A percentile compares a stretch with the other conserved stretches of the same genome.
phyloP scores from a whole-genome alignment of 1,140 invertebrate genomes.

The Drosophila prosaltans region DNA sequence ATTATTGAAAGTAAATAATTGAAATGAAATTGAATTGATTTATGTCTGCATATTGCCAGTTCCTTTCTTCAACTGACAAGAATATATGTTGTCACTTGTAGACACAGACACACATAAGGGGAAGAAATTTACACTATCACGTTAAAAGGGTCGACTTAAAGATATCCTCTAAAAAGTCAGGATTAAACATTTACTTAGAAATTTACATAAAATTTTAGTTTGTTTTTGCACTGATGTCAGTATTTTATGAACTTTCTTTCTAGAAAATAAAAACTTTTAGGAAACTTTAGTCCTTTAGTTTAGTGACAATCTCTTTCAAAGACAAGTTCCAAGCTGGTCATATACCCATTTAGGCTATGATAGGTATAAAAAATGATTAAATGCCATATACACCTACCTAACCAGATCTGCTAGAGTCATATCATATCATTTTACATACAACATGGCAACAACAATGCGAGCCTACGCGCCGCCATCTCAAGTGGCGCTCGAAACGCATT shows the following conservation, averaged over 20 bases:
- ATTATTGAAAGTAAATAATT: not conserved
- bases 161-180: not conserved
- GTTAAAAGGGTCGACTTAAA: not conserved
- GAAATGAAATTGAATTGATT: not conserved
- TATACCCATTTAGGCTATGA: not conserved
- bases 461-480: conserved; percentile 62
- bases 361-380: conserved; percentile 14
- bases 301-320: too few species aligned
- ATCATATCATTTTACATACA: conserved; percentile 23
- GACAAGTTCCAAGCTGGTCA: not conserved
- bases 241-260: too few species aligned
- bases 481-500: conserved; percentile 54
- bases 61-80: not conserved
- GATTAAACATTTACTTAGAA: too few species aligned
- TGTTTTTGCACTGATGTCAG: too few species aligned
- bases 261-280: too few species aligned
- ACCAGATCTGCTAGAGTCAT: conserved; percentile 42
- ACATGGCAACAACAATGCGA: conserved; percentile 48
- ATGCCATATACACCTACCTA: conserved; percentile 31
- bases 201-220: too few species aligned
- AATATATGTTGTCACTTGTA: not conserved
- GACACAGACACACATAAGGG: not conserved
- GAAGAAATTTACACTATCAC: not conserved
- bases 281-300: too few species aligned
- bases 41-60: not conserved